Conservation (phyloP, 2,888 invertebrate genomes). For the Polymixis flavicincta region DNA sequence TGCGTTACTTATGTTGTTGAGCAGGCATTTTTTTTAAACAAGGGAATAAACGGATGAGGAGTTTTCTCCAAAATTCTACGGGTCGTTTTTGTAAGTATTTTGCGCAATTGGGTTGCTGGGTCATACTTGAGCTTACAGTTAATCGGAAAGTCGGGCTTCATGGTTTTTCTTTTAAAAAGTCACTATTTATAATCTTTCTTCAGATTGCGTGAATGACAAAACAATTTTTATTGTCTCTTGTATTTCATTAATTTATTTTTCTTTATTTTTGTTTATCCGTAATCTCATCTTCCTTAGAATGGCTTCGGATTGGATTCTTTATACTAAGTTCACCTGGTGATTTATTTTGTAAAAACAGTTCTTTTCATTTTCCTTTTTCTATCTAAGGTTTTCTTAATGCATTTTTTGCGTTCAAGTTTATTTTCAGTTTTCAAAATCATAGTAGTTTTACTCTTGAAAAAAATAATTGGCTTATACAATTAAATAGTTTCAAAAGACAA, state of each 20-base stretch:
- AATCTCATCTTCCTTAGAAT: not conserved
- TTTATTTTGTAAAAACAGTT: not conserved
- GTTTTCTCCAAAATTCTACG: not conserved
- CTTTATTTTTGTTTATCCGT: conserved; percentile 6
- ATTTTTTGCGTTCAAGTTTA: not conserved
- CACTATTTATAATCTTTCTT: not conserved
- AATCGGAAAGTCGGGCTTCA: not conserved
- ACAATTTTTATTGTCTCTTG: conserved; percentile 8
- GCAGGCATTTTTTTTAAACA: not conserved
- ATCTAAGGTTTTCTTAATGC: not conserved
- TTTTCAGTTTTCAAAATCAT: not conserved
- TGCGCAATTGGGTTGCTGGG: not conserved
- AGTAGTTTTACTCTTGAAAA: not conserved
- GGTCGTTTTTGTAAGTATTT: not conserved
- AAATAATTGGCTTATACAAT: too few relatives aligned
- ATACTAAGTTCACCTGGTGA: not conserved
- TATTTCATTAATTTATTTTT: not conserved
- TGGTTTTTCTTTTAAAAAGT: not conserved
- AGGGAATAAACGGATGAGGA: not conserved
- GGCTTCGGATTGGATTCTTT: not conserved
- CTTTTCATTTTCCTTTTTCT: not conserved
- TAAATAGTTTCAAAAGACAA: too few relatives aligned
- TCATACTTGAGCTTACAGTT: not conserved
- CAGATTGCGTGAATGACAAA: not conserved
- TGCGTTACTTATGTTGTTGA: not conserved